Evolutionary conservation across 2,888 invertebrate genomes (phyloP), one percentile per base, ranked within the genome.

Genomic region (Caenorhabditis imperialis): DNA sequence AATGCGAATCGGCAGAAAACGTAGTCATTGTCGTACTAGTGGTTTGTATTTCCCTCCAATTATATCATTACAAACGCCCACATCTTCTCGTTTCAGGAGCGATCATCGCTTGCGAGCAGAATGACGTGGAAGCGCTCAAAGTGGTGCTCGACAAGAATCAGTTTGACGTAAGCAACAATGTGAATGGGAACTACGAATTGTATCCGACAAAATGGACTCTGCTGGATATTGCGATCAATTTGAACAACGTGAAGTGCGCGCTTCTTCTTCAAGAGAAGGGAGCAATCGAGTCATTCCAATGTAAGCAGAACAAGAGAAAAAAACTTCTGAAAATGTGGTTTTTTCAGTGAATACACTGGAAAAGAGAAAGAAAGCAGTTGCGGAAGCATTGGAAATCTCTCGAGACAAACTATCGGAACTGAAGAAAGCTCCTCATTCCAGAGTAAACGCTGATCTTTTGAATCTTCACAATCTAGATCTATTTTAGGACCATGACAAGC

Each of bases 71-170:
- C 10, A 10, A 10, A 30, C 6, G 30, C 10, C 10, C 6, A 30
- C 10, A 30, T 10, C 30, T 30, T 7, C 3, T 20, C 30, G 22
- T 57, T 30, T 45, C 54, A 85, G 85, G 84, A 10, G 84, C 84
- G 7, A 95, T 97, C 89, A 93, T 94, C 37, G 96, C 96, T 6
- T 94, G 97, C 37, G 97, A 97, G 90, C 94, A 96, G 90, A 95
- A 95, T 57, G 95, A 97, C 89, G 90, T 95, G 86, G 96, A 96
- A 87, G 94, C 94, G 88, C 94, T 95, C 8, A 92, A 93, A 84
- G 93, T 94, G 60, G 95, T 97, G 87, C 90, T 97, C 88, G 94
- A 95, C 87, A 94, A 94, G 25, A 94, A 94, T 1, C 94, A 94
- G 88, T 93, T 96, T 60, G 94, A 97, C 89, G 93, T 97, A 70